Conservation (phyloP, 2,113 vertebrate genomes). For the Petaurus breviceps region DNA sequence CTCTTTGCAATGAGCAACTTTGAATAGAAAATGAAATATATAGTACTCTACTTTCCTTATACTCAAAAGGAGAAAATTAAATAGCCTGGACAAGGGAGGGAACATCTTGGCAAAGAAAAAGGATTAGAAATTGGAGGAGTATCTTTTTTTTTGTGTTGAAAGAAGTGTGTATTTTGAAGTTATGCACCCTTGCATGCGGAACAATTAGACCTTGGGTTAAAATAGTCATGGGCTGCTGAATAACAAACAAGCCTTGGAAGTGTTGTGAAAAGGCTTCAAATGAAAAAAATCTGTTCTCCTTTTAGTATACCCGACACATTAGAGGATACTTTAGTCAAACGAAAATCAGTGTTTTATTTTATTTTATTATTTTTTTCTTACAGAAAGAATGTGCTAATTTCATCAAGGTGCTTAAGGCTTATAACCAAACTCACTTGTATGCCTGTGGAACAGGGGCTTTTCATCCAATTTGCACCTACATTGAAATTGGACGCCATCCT, state of each 20-base stretch:
- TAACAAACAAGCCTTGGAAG: conserved; percentile 55
- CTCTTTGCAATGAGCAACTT: neutral
- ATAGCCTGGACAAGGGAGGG: no score
- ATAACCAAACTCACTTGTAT: conserved; percentile 96
- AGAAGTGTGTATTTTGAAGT: conserved; percentile 50
- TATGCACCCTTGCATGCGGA: conserved; percentile 56
- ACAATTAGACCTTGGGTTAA: conserved; percentile 61
- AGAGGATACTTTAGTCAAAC: conserved; percentile 52
- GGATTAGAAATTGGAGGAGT: neutral
- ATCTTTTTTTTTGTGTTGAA: neutral
- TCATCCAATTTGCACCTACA: conserved; percentile 95
- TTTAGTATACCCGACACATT: neutral
- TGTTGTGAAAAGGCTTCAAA: conserved; percentile 49
- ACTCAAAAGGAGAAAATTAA: neutral
- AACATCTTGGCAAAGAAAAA: no score
- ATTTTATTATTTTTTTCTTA: conserved; percentile 69
- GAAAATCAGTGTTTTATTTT: conserved; percentile 72
- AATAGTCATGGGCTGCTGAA: conserved; percentile 63
- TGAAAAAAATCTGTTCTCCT: conserved; percentile 59
- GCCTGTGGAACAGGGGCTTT: conserved; percentile 97
- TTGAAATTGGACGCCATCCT: conserved; percentile 94
- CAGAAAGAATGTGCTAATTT: conserved; percentile 99
- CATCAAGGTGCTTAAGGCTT: conserved; percentile 94
- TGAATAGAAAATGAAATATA: neutral
- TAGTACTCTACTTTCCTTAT: neutral